Conservation (phyloP, 1,140 invertebrate species). For the Drosophila sturtevanti region DNA sequence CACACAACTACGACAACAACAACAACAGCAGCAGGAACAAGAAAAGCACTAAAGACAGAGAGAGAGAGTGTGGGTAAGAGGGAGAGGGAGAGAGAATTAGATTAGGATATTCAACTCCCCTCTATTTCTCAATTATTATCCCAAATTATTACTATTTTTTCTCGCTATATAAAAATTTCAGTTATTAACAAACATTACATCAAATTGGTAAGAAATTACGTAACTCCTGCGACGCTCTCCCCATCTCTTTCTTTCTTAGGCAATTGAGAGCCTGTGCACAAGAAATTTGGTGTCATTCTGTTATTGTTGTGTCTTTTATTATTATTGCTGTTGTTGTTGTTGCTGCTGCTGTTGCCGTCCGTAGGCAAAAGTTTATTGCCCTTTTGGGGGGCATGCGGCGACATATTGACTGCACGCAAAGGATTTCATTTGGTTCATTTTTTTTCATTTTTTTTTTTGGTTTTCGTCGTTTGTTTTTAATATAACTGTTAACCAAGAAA, state of each 20-base stretch:
- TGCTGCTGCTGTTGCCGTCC: constrained; percentile 47
- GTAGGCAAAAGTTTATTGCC: constrained; percentile 69
- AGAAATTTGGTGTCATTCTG: background rate
- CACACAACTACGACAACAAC: background rate
- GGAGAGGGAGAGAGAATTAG: background rate
- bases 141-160: background rate
- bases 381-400: constrained; percentile 36
- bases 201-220: background rate
- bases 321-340: constrained; percentile 53
- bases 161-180: background rate
- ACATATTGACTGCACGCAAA: constrained; percentile 77
- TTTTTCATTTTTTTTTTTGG: background rate
- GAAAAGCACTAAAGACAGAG: background rate
- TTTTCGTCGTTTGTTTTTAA: constrained; percentile 27
- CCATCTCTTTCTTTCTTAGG: background rate
- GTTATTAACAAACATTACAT: background rate
- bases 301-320: constrained; percentile 23
- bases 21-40: background rate
- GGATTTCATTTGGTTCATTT: constrained; percentile 42
- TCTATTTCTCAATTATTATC: background rate
- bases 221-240: background rate
- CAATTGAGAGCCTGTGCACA: constrained; percentile 7
- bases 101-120: background rate
- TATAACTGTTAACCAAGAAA: constrained; percentile 41
- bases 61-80: background rate